These are phyloP conservation scores for Ormia ochracea DNA, from an alignment of 2,888 invertebrate genomes.

Conservation along the genomic window DNA sequence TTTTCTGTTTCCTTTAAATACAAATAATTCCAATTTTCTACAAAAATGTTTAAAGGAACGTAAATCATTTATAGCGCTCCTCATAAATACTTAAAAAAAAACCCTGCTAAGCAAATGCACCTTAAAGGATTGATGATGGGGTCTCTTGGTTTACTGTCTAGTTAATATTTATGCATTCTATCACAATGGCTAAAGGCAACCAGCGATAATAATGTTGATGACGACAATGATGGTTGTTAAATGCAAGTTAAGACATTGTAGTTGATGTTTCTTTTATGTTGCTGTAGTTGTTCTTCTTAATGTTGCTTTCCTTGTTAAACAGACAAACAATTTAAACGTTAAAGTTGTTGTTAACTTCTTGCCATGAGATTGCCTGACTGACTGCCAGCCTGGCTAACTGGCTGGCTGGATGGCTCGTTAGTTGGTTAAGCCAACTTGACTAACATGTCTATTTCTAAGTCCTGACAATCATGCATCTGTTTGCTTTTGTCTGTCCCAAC, in stretches of 20 bases:
- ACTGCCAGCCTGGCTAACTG: background rate
- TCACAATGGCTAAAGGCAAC: conserved; percentile 25
- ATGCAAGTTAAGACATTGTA: conserved; percentile 58
- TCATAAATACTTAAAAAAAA: background rate
- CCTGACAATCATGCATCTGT: conserved; percentile 30
- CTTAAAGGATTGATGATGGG: conserved; percentile 35
- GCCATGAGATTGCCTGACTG: conserved; percentile 6
- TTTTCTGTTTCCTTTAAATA: background rate
- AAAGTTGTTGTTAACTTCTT: conserved; percentile 55
- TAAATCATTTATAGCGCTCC: background rate
- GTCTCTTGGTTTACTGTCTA: conserved; percentile 20
- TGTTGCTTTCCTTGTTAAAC: conserved; percentile 36
- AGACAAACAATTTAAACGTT: conserved; percentile 46
- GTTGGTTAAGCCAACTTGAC: conserved; percentile 34
- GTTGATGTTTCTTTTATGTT: conserved; percentile 33
- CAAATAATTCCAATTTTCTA: background rate
- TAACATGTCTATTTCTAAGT: conserved; percentile 38
- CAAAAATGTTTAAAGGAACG: background rate
- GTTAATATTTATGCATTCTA: conserved; percentile 33
- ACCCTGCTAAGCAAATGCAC: background rate
- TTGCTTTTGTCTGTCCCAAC: background rate
- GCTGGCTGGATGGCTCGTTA: conserved; percentile 2
- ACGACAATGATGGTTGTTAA: conserved; percentile 45
- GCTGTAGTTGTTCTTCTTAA: conserved; percentile 5
- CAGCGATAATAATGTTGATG: conserved; percentile 10